Percentiles rank a stretch among this genome's conserved stretches.
Conservation (phyloP, 2,797 vertebrate genomes). For the Linurgus olivaceus region DNA sequence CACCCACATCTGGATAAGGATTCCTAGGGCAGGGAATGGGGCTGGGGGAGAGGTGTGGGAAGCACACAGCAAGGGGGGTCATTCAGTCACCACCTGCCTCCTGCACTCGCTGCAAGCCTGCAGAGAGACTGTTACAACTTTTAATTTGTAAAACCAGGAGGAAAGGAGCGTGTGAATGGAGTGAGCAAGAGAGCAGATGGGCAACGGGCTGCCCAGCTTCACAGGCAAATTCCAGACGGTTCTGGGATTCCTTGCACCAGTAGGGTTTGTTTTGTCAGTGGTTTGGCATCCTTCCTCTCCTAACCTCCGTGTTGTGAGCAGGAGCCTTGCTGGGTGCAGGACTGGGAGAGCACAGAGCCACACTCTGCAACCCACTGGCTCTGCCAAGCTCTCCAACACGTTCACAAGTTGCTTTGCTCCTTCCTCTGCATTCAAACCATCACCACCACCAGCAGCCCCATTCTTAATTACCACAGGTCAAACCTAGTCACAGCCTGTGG, state of each 20-base stretch:
- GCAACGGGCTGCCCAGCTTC: slow-evolving; percentile 26
- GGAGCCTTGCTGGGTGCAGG: neutral
- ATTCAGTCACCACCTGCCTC: neutral
- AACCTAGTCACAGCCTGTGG: neutral
- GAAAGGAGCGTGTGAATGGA: neutral
- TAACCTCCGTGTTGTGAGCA: neutral
- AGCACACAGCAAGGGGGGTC: neutral
- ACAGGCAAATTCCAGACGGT: slow-evolving; percentile 28
- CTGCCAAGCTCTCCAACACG: neutral
- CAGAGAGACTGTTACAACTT: neutral
- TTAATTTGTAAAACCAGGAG: neutral
- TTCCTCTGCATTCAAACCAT: neutral
- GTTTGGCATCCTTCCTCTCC: slow-evolving; percentile 39
- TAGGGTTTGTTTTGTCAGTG: slow-evolving; percentile 24
- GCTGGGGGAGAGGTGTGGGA: neutral
- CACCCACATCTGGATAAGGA: neutral
- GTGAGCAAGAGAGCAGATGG: neutral
- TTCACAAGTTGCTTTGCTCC: neutral
- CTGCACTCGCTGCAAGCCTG: neutral
- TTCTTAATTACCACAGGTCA: neutral
- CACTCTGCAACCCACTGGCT: neutral
- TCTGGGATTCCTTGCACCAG: slow-evolving; percentile 41
- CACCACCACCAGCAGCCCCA: neutral
- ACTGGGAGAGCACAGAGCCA: neutral
- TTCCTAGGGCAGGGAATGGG: neutral